Base-by-base conservation (phyloP, 2,888 invertebrate genomes). In the Linnaemya vulpina region DNA sequence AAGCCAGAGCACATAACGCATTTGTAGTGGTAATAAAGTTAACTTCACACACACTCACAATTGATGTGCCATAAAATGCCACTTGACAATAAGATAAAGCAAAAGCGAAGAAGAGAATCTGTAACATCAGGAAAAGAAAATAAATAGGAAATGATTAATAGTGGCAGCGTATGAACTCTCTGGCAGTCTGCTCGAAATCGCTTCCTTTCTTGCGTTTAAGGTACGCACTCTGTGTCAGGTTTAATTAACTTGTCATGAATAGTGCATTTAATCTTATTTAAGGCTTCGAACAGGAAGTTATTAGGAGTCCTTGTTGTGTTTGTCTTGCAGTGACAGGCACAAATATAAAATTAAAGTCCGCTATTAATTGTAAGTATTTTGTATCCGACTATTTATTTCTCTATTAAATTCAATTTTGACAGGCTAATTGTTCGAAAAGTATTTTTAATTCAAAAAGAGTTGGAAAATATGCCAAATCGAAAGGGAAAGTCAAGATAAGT, bases 131-230 rank as follows among this genome's bases (percentile, higher is more conserved):
- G 35, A 38, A 67, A 46, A 22, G 8, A 17, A 67, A 58, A 30
- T 38, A 78, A 78, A 78, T 70, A 71, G 51, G 43, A 43, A 63
- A 70, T 78, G 51, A 70, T 60, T 60, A 46, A 67, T 63, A 63
- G 20, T 17, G 9, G 38, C n/a, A 35, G 55, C 58, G 43, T 35
- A 30, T 51, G 13, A 51, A 22, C n/a, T 58, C 22, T 20, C 30
- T 35, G n/a, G 1, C n/a, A 49, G 51, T 51, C n/a, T n/a, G 22
- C n/a, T 46, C n/a, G 15, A 46, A 46, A 15, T 5, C 15, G 25
- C 11, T 63, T 40, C 1, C 43, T 63, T 40, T 3, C 43, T n/a
- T 13, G 0, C 40, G 2, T 55, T 55, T 25, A 55, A 55, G 55
- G 25, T 55, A 13, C 13, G 15, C 17, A 10, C 8, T 55, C 25